Evolutionary conservation across 2,888 invertebrate genomes (phyloP), one percentile per base, ranked within the genome.

Genomic region (Steinernema hermaphroditum): DNA sequence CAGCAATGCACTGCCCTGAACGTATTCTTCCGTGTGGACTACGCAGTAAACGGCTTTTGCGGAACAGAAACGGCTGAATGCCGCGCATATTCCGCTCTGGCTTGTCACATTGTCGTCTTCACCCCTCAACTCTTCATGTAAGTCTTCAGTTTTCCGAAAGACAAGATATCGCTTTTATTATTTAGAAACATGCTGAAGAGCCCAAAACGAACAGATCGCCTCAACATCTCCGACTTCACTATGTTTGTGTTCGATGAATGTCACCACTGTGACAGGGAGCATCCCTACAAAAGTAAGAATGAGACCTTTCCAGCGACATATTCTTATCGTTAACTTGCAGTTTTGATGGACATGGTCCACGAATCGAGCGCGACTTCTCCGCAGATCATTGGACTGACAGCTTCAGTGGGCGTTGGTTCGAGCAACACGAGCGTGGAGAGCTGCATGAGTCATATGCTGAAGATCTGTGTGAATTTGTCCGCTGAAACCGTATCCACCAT

Each of bases 121-220:
- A 88, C 88, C 0, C 87, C 88, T 0, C 87, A 87, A 77, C 82
- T 88, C 27, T 79, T 88, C 43, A 78, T 87, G 71, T 86, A 85
- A n/a, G n/a, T n/a, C n/a, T n/a, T n/a, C n/a, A n/a, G n/a, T n/a
- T n/a, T n/a, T n/a, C n/a, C n/a, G n/a, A n/a, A n/a, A n/a, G n/a
- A n/a, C n/a, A n/a, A n/a, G n/a, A n/a, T n/a, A n/a, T n/a, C n/a
- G n/a, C n/a, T n/a, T n/a, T n/a, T n/a, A n/a, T n/a, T n/a, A n/a
- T 72, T 14, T 29, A 73, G 73, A 4, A 74, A 74, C 49, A 50
- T 72, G 34, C 24, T 73, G 9, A 73, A 74, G 41, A 29, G 43
- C 14, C 44, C 19, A 1, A 49, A 50, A n/a, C 62, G 4, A 37
- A 71, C 69, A 27, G 43, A 68, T 22, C 44, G 34, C n/a, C 79